A percentile compares a stretch with the other conserved stretches of the same genome.
Conservation (phyloP, 2,113 vertebrate species). For the Eclectus roratus region DNA sequence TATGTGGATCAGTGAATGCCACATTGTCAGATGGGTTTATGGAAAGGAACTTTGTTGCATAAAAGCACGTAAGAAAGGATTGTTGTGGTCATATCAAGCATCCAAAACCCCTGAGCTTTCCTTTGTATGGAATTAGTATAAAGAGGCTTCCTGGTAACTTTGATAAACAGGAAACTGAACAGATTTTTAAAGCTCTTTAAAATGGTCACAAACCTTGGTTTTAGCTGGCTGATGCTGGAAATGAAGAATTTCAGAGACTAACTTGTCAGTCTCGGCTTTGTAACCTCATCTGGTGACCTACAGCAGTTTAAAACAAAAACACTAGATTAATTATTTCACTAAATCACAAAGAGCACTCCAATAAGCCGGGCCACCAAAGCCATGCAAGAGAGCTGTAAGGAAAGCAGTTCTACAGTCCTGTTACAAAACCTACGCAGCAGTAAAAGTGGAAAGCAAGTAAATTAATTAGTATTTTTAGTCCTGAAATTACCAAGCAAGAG, state of each 20-base stretch:
- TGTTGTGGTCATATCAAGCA: neutral
- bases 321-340: neutral
- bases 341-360: neutral
- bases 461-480: slow-evolving; percentile 42
- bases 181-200: neutral
- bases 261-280: slow-evolving; percentile 63
- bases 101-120: neutral
- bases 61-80: neutral
- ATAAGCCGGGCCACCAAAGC: neutral
- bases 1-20: neutral
- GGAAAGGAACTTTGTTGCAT: neutral
- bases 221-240: slow-evolving; percentile 66
- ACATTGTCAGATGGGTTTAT: neutral
- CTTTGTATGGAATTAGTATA: neutral
- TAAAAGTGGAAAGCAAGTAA: neutral
- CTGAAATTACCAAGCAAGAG: neutral
- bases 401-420: neutral
- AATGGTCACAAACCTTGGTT: slow-evolving; percentile 49
- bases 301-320: neutral
- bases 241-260: slow-evolving; percentile 67
- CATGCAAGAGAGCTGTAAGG: neutral
- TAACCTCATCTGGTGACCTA: slow-evolving; percentile 77
- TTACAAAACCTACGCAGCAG: neutral
- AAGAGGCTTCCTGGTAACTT: neutral
- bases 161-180: neutral